phyloP scores from a whole-genome alignment of 1,140 invertebrate species.

The Neuroterus valhalla region DNA sequence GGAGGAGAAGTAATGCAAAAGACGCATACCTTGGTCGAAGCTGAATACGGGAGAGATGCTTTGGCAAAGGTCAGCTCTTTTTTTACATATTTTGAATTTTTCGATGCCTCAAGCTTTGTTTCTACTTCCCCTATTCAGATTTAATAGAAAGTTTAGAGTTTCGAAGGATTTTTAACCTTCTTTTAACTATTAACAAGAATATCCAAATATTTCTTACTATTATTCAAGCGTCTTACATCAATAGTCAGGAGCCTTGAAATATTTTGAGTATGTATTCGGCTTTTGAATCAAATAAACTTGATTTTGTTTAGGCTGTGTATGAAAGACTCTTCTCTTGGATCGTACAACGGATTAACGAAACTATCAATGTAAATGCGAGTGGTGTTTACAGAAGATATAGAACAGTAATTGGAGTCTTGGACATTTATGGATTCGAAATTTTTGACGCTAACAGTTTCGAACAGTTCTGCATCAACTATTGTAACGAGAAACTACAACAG shows the following conservation, averaged over 20 bases:
- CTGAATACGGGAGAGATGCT: conserved; percentile 93
- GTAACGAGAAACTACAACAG: conserved; percentile 97
- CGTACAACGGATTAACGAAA: conserved; percentile 90
- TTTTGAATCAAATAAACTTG: conserved; percentile 23
- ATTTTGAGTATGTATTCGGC: no score
- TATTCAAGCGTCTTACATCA: no score
- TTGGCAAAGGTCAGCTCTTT: conserved; percentile 84
- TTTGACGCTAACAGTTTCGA: conserved; percentile 97
- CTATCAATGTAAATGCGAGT: conserved; percentile 81
- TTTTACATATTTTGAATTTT: no score
- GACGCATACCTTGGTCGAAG: conserved; percentile 88
- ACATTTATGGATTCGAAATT: conserved; percentile 99
- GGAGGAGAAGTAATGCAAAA: conserved; percentile 96
- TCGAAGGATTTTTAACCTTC: no score
- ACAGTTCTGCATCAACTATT: conserved; percentile 97
- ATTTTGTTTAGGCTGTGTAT: conserved; percentile 84
- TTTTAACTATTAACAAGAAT: no score
- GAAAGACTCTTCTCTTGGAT: conserved; percentile 95
- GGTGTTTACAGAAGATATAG: conserved; percentile 78
- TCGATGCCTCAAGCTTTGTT: no score
- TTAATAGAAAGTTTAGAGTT: no score
- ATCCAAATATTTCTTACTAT: no score
- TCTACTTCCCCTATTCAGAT: no score
- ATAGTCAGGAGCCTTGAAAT: no score
- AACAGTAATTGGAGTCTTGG: conserved; percentile 94